Evolutionary conservation across 2,113 vertebrate genomes (phyloP).

Genomic region (Psittacara wagleri): DNA sequence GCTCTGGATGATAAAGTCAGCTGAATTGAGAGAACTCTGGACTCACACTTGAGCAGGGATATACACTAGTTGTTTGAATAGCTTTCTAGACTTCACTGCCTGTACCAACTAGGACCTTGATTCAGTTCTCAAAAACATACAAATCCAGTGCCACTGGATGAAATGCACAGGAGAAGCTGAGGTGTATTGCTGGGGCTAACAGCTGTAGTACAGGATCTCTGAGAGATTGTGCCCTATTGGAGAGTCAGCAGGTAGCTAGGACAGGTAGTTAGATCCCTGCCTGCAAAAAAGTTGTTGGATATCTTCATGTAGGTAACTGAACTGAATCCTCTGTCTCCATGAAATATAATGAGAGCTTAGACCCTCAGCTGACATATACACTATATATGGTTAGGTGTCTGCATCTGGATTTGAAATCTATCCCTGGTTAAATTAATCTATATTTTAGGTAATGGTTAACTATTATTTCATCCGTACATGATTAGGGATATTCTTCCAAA

Average conservation of each 20-base stretch:
- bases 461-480: neutral
- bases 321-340: neutral
- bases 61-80: neutral
- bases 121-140: neutral
- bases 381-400: neutral
- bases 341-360: neutral
- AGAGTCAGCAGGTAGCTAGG: neutral
- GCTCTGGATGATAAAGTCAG: neutral
- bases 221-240: neutral
- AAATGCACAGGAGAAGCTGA: neutral
- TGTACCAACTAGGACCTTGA: neutral
- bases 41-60: neutral
- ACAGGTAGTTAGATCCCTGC: fast-evolving
- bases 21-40: neutral
- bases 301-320: neutral
- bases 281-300: neutral
- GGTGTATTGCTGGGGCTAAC: neutral
- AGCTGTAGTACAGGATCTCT: neutral
- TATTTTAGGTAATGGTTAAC: neutral
- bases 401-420: neutral
- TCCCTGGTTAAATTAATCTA: neutral
- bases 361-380: neutral
- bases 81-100: neutral
- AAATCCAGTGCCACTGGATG: neutral
- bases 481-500: neutral